A percentile compares a stretch with the other conserved stretches of the same genome.
Conservation (phyloP, 2,888 invertebrate genomes). For the Callyntrura sp. region DNA sequence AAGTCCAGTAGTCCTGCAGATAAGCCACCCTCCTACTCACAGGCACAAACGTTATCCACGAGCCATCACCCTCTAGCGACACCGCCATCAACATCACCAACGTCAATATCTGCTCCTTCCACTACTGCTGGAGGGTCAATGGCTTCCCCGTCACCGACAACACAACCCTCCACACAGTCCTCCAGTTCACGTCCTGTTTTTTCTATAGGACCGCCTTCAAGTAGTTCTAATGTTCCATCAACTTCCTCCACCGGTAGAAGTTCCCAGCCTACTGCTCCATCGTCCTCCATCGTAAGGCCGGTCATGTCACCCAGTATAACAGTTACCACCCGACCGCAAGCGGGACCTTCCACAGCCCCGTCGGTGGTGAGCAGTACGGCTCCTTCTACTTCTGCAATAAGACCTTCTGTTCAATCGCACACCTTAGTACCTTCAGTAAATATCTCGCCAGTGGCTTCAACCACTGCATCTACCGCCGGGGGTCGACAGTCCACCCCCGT, state of each 20-base stretch:
- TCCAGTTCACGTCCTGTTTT: conserved; percentile 73
- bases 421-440: conserved; percentile 74
- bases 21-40: conserved; percentile 74
- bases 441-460: conserved; percentile 37
- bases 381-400: conserved; percentile 58
- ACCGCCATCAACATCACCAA: conserved; percentile 63
- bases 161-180: conserved; percentile 53
- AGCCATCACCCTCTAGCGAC: conserved; percentile 67
- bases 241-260: conserved; percentile 58
- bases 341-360: conserved; percentile 32
- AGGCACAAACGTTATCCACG: conserved; percentile 64
- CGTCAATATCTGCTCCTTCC: conserved; percentile 55
- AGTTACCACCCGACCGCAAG: conserved; percentile 57
- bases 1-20: conserved; percentile 63
- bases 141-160: conserved; percentile 22
- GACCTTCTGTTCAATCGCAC: conserved; percentile 71
- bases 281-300: conserved; percentile 60
- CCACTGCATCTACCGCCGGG: conserved; percentile 43
- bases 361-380: conserved; percentile 38
- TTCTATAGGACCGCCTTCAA: conserved; percentile 73
- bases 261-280: conserved; percentile 61
- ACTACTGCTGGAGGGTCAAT: neutral
- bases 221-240: conserved; percentile 73
- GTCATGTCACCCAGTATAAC: conserved; percentile 73
- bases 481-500: conserved; percentile 51